Percentiles rank a stretch among this genome's conserved stretches.
phyloP scores from a whole-genome alignment of 2,797 vertebrate genomes.

The Poliocrania exsul region DNA sequence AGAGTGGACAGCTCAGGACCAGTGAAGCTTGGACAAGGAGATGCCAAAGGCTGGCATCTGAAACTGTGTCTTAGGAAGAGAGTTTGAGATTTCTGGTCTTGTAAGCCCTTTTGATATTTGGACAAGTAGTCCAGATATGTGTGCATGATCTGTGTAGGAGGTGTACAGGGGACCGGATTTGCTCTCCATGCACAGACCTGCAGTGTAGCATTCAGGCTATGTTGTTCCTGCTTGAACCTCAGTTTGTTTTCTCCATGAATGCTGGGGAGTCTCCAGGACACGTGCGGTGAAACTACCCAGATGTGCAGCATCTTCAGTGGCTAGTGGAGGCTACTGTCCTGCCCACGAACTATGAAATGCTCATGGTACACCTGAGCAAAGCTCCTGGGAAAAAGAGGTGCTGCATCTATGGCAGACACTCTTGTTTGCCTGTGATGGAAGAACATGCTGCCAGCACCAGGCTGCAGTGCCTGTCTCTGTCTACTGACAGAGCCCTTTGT shows the following conservation, averaged over 20 bases:
- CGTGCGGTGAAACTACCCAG: neutral
- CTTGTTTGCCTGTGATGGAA: neutral
- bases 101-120: neutral
- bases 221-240: neutral
- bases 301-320: neutral
- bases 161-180: neutral
- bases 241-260: neutral
- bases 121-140: neutral
- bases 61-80: neutral
- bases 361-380: neutral
- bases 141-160: neutral
- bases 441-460: neutral
- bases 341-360: neutral
- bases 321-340: neutral
- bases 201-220: accelerated
- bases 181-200: neutral
- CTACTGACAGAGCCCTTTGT: neutral
- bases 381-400: neutral
- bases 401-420: neutral
- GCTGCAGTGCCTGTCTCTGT: neutral
- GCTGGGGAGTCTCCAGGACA: neutral
- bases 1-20: neutral
- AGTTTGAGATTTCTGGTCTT: neutral
- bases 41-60: neutral
- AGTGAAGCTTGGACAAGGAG: neutral